phyloP scores from a whole-genome alignment of 1,140 invertebrate species.

The Ceratina australensis region DNA sequence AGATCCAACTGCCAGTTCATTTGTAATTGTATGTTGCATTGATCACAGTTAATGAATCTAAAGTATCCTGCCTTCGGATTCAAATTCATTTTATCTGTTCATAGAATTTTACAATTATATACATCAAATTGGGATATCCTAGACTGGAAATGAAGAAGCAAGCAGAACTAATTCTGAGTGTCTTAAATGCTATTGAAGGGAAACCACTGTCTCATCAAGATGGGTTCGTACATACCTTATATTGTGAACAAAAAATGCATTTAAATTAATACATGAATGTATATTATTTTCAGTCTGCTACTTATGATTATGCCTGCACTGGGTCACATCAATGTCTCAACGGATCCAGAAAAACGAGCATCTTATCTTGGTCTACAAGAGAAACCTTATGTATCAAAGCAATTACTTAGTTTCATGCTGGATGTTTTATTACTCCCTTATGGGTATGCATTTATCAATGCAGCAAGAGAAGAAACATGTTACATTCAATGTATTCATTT shows the following conservation, averaged over 20 bases:
- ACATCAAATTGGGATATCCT: conserved; percentile 95
- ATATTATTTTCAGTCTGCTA: conserved; percentile 83
- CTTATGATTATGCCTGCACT: conserved; percentile 90
- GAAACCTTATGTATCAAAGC: conserved; percentile 83
- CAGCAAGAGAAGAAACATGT: too few species aligned
- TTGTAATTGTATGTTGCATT: conserved; percentile 86
- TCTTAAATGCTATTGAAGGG: conserved; percentile 89
- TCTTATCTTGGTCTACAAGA: conserved; percentile 81
- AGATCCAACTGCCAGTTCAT: conserved; percentile 88
- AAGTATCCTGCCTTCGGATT: too few species aligned
- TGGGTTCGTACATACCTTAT: conserved; percentile 79
- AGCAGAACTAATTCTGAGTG: conserved; percentile 85
- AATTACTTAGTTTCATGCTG: conserved; percentile 88
- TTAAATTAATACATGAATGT: conserved; percentile 12
- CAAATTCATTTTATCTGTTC: conserved; percentile 67
- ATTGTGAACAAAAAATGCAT: conserved; percentile 8
- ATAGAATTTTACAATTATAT: conserved; percentile 96
- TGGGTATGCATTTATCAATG: conserved; percentile 81
- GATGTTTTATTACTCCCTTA: conserved; percentile 93
- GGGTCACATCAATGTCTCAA: conserved; percentile 85
- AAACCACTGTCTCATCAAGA: conserved; percentile 93
- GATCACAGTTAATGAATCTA: neutral
- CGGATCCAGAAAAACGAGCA: conserved; percentile 83
- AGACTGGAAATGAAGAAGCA: conserved; percentile 88
- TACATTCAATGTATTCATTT: too few species aligned